Evolutionary conservation across 2,113 vertebrate species (phyloP).

Genomic region (Anarhynchus alexandrinus): DNA sequence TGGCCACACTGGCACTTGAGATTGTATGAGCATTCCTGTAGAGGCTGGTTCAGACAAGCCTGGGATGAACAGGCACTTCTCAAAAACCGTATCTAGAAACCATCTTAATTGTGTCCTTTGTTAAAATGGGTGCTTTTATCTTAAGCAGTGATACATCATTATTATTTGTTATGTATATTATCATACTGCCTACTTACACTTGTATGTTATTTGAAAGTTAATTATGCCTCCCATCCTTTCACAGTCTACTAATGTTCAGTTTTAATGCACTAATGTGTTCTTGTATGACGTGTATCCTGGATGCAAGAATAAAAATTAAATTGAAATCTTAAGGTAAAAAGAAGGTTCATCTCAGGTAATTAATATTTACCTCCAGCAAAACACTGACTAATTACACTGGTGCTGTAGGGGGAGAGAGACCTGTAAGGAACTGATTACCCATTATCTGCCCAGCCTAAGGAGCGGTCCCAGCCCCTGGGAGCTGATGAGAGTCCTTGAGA

Average conservation of each 20-base stretch:
- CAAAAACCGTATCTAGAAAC: slow-evolving; percentile 16
- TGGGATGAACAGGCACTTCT: not conserved
- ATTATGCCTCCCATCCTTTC: slow-evolving; percentile 45
- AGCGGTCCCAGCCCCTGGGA: not conserved
- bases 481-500: slow-evolving; percentile 17
- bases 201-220: slow-evolving; percentile 36
- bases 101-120: not conserved
- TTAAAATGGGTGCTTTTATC: slow-evolving; percentile 21
- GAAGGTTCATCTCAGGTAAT: slow-evolving; percentile 40
- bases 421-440: slow-evolving; percentile 10
- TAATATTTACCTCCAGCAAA: slow-evolving; percentile 46
- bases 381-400: slow-evolving; percentile 19
- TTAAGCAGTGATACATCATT: not conserved
- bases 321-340: slow-evolving; percentile 40
- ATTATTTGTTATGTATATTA: slow-evolving; percentile 54
- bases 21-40: not conserved
- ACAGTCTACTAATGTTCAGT: slow-evolving; percentile 18
- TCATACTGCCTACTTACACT: slow-evolving; percentile 23
- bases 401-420: not conserved
- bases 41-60: not conserved
- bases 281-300: not conserved
- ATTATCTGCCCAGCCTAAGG: slow-evolving; percentile 33
- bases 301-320: slow-evolving; percentile 34
- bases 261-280: slow-evolving; percentile 25
- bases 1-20: not conserved